These are phyloP conservation scores for Pantherophis guttatus DNA, from an alignment of 2,113 vertebrate genomes.

Conservation along the genomic window DNA sequence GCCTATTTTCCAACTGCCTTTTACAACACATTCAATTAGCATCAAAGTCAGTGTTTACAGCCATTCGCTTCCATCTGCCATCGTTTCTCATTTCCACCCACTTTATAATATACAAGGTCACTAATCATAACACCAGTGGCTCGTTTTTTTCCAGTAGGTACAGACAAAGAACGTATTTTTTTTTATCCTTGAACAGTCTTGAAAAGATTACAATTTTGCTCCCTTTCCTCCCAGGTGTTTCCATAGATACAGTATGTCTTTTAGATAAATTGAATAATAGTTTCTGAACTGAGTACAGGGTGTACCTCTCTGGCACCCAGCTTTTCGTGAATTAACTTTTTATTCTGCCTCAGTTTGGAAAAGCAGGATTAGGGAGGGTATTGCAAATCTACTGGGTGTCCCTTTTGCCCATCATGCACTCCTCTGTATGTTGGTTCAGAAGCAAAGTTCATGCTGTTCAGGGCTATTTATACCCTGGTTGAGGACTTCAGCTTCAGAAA, in stretches of 20 bases:
- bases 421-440: background rate
- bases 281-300: constrained; percentile 53
- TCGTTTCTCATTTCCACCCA: background rate
- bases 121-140: constrained; percentile 32
- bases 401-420: background rate
- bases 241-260: constrained; percentile 54
- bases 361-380: background rate
- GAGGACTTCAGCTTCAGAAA: background rate
- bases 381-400: background rate
- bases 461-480: background rate
- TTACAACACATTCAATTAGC: background rate
- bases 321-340: background rate
- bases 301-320: constrained; percentile 28
- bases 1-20: background rate
- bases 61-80: constrained; percentile 1
- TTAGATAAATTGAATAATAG: constrained; percentile 53
- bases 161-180: constrained; percentile 30
- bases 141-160: constrained; percentile 19
- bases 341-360: constrained; percentile 23
- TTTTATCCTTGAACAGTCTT: constrained; percentile 39
- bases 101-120: constrained; percentile 13
- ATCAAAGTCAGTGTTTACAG: background rate
- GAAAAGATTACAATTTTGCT: constrained; percentile 39
- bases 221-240: constrained; percentile 51
- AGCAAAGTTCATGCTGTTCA: background rate